A percentile compares a stretch with the other conserved stretches of the same genome.
Evolutionary conservation across 2,888 invertebrate species (phyloP).

Genomic region (Ashinkailepas kermadecensis): DNA sequence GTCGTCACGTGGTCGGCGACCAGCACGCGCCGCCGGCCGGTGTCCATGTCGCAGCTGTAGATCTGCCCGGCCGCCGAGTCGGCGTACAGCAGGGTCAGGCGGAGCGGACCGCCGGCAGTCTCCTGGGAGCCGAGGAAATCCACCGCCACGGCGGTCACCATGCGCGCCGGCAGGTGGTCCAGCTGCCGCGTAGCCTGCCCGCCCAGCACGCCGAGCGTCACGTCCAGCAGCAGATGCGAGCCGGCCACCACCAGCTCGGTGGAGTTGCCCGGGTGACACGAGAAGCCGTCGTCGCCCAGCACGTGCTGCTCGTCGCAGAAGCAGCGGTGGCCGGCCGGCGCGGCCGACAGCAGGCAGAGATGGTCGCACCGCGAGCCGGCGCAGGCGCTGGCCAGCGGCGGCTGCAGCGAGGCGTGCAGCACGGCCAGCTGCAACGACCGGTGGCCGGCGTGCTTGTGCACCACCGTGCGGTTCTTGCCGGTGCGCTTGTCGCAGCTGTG

Average conservation of each 20-base stretch:
- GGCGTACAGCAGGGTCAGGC: background rate
- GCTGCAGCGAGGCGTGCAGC: slow-evolving; percentile 29
- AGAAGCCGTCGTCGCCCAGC: background rate
- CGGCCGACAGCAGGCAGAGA: slow-evolving; percentile 29
- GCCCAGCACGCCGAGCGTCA: background rate
- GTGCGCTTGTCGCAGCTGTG: slow-evolving; percentile 29
- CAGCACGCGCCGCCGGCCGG: background rate
- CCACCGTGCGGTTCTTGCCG: slow-evolving; percentile 26
- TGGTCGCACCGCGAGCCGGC: slow-evolving; percentile 30
- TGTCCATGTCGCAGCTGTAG: background rate
- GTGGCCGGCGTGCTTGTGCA: background rate
- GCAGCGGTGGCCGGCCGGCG: slow-evolving; percentile 1
- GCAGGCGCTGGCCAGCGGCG: slow-evolving; percentile 30
- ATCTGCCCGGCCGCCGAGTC: background rate
- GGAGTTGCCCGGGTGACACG: background rate
- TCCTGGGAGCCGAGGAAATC: background rate
- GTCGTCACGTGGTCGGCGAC: background rate
- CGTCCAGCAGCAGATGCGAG: background rate
- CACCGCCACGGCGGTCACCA: background rate
- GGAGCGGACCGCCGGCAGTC: background rate
- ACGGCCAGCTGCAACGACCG: slow-evolving; percentile 27
- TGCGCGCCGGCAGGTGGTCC: background rate
- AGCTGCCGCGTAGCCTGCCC: background rate
- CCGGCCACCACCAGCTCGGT: slow-evolving; percentile 4
- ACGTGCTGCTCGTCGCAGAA: background rate